Base-by-base conservation (phyloP, 2,797 vertebrate genomes). In the Philypnodon macrostomus region DNA sequence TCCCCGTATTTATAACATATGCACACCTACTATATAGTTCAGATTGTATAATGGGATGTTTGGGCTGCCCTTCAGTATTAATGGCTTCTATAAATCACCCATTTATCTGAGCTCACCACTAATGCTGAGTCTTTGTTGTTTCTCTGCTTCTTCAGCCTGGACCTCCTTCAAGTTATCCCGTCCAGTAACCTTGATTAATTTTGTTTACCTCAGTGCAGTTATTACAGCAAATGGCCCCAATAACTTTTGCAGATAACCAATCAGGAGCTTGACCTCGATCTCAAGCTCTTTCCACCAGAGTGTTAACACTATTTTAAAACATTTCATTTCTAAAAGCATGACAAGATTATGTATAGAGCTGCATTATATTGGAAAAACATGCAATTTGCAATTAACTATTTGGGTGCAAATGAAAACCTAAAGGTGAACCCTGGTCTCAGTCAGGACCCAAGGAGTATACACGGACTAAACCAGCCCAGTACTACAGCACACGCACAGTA, bases 131-230 rank as follows among this genome's bases (percentile, higher is more conserved):
- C 53, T 48, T 58, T 35, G 56, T 35, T 51, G 41, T 67, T 53
- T 58, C 57, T 64, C 44, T 60, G 49, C 46, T 44, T 29, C 69
- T 32, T n/a, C n/a, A n/a, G 42, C 36, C 49, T 48, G 54, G 72
- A 57, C 59, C 69, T 55, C 47, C 68, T 67, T 73, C 71, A 47
- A 72, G 64, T 55, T 15, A 47, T 67, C 60, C 73, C 39, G 45
- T 45, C 48, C 50, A 30, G 62, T 85, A 83, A 88, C 85, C 66
- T 60, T 86, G 82, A 89, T 88, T 86, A 70, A 87, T 88, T 74
- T 53, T 87, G 79, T 90, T 90, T 87, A 86, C 76, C 60, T 58
- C 34, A 0, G 38, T 24, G 64, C 59, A 61, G 75, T 72, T 69
- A 49, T 71, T 75, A 60, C 23, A 55, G 41, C 76, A 57, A 81